Evolutionary conservation across 2,797 vertebrate species (phyloP), one percentile per base, ranked within the genome.

Genomic region (Neosalanx taihuensis): DNA sequence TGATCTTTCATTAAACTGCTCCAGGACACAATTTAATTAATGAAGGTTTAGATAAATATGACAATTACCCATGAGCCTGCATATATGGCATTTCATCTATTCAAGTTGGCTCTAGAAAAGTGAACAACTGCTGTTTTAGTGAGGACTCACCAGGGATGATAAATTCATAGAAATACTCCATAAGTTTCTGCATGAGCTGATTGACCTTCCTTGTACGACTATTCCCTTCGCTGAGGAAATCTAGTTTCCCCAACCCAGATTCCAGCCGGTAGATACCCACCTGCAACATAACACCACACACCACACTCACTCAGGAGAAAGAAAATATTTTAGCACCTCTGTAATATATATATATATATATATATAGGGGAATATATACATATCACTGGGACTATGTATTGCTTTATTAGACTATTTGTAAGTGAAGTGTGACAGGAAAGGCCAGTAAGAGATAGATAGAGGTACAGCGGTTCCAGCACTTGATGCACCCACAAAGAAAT

Each of bases 251-350:
- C 37, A 99, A 87, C 0, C 95, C 96, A 66, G 86, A 78, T 89
- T 99, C 97, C 78, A 98, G 78, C 80, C 99, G 87, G 83, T 95
- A 96, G 81, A 99, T 93, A 79, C 94, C 95, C 76, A 99, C 89
- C 98, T 99, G 86, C 26, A 72, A 60, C 6, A 77, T 6, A 10
- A 64, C 69, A 6, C 68, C 56, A 60, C 6, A 23, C 7, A 60
- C 29, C n/a, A n/a, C n/a, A n/a, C n/a, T 20, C 58, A 60, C 20
- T 60, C 10, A 20, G 29, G 20, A n/a, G 51, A 56, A 56, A 56
- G n/a, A 7, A 17, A n/a, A 65, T 37, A n/a, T 18, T 18, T 29
- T 26, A 29, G 5, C 20, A 60, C 9, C 62, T 64, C 7, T 18
- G n/a, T 10, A 6, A 63, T 15, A 63, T 49, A 66, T 51, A 29